Evolutionary conservation across 2,113 vertebrate genomes (phyloP), one percentile per base, ranked within the genome.

Genomic region (Emydocephalus ijimae): DNA sequence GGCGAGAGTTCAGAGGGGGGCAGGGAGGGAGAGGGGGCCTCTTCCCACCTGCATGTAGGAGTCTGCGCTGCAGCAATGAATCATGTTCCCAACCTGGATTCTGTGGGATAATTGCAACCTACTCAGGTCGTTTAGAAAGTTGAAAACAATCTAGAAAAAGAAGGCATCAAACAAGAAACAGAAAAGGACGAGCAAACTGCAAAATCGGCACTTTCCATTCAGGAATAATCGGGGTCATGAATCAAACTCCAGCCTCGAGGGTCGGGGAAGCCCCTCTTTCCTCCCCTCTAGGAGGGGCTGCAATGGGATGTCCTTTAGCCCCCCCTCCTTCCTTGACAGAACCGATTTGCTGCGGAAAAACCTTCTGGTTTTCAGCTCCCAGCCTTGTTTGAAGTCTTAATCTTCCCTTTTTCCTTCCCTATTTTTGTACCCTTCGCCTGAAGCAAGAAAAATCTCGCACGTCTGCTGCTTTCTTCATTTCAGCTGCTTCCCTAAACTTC

Each of bases 31-130:
- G 48, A 5, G 12, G 89, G 85, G 93, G 88, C 34, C n/a, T 85
- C 90, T 20, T 69, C 4, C 48, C 50, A 21, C 92, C 95, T 94
- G 14, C 29, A 86, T 55, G 93, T 69, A 88, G 91, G 87, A 89
- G 23, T 90, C 94, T 95, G 26, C 95, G 93, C 95, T 95, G 93
- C 95, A 93, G 94, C 95, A 94, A 92, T 96, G 97, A 97, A 95
- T 96, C 96, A 96, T 96, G 89, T 95, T 96, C 95, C 96, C 96
- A 93, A 96, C 96, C 96, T 96, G 95, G 96, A 96, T 96, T 94
- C 96, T 94, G 96, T 96, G 97, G 96, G 97, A 96, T 96, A 96
- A 96, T 50, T 94, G 94, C 97, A 96, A 95, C 97, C 97, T 95
- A 97, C 96, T 96, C 96, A 96, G 94, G 96, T 95, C 94, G 94